A percentile compares a stretch with the other conserved stretches of the same genome.
Conservation (phyloP, 2,113 vertebrate species). For the Accipiter cooperii region DNA sequence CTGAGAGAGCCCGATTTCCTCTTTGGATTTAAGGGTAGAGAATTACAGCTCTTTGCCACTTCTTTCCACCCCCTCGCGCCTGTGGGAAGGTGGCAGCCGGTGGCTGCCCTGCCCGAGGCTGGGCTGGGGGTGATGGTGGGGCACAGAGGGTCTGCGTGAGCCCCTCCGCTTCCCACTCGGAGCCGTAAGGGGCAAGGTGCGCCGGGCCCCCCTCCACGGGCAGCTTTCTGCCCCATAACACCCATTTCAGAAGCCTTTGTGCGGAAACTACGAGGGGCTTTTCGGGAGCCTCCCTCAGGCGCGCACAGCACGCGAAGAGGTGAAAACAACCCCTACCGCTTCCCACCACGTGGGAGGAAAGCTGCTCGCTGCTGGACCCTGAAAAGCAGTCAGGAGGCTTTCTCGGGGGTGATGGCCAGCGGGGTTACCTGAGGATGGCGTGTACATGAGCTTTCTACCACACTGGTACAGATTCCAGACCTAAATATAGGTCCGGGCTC, state of each 20-base stretch:
- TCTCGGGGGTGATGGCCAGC: background rate
- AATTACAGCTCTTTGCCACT: background rate
- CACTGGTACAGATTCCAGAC: conserved; percentile 32
- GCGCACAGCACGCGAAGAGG: rapidly evolving
- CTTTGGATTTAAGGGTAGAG: background rate
- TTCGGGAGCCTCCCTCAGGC: rapidly evolving
- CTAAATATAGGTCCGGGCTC: background rate
- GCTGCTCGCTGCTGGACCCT: background rate
- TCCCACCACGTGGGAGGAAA: background rate
- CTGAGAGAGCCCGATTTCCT: rapidly evolving
- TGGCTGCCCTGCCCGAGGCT: no score
- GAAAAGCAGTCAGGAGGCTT: background rate
- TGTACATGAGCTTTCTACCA: background rate
- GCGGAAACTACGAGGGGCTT: background rate
- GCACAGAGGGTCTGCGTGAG: rapidly evolving
- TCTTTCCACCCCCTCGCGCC: rapidly evolving
- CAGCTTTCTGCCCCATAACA: background rate
- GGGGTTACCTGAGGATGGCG: conserved; percentile 13
- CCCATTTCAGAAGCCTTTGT: background rate
- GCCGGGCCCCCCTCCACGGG: rapidly evolving
- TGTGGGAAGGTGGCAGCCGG: background rate
- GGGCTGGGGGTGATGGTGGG: rapidly evolving
- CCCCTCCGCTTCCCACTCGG: rapidly evolving
- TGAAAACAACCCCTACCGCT: background rate
- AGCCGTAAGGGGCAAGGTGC: rapidly evolving